Base-by-base conservation (phyloP, 2,797 vertebrate genomes). In the Masticophis lateralis region DNA sequence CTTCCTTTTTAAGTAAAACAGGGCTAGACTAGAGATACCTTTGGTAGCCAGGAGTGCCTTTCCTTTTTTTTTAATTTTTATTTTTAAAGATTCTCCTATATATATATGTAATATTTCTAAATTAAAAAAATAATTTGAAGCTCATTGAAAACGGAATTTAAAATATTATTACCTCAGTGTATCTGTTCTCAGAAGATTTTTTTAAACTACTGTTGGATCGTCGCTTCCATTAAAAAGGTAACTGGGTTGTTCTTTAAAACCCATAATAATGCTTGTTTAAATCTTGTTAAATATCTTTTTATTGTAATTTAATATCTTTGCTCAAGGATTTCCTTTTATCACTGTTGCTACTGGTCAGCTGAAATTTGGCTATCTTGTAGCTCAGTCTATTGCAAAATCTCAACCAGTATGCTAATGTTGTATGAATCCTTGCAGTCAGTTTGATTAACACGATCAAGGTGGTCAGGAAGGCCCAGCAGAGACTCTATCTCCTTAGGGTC, bases 141-240 rank as follows among this genome's bases (percentile, higher is more conserved):
- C 86, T 92, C 93, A 79, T 28, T 63, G 88, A 63, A 56, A 63
- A 10, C 56, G 91, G 2, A 69, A 53, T 90, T 32, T 57, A 90
- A 37, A 60, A 28, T 83, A 95, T 27, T 83, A 25, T 37, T 51
- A n/a, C 2, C 63, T 95, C 51, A 87, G 90, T 92, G 60, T 66
- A 90, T 0, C 28, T 59, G 6, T 90, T 43, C 91, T 27, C 18
- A 4, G 37, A 93, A 87, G 53, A 86, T 59, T 13, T 93, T 94
- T 69, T 32, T 74, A 51, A 90, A 87, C 14, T 66, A 27, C 51
- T 86, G 11, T 2, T 56, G 79, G 28, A 10, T 88, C 4, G 25
- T 37, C 12, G 11, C 2, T 47, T 90, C 79, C 8, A 10, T 94
- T 94, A 94, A 91, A 93, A 92, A 53, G 91, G 27, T 88, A 93